Evolutionary conservation across 2,113 vertebrate species (phyloP).

Genomic region (Seriola rivoliana): DNA sequence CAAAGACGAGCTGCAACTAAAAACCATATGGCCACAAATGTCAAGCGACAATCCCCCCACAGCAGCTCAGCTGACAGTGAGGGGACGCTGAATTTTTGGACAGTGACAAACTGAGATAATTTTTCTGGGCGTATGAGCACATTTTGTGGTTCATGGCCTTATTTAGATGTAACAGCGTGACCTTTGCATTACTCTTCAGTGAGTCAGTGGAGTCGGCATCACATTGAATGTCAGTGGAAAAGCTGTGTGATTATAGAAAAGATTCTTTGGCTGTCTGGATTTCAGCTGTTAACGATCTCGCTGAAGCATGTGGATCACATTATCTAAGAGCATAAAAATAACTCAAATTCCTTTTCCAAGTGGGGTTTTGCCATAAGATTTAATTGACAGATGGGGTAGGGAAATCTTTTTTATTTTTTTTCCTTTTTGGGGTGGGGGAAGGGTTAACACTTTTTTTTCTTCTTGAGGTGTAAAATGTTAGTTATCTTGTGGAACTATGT

Average conservation of each 20-base stretch:
- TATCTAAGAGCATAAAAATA: constrained; percentile 35
- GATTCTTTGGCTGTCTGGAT: neutral
- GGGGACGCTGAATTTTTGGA: neutral
- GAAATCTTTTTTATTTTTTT: neutral
- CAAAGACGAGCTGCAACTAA: neutral
- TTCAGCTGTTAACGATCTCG: constrained; percentile 13
- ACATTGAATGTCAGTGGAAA: constrained; percentile 8
- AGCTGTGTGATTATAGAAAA: constrained; percentile 18
- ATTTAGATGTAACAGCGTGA: constrained; percentile 4
- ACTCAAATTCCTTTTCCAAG: constrained; percentile 48
- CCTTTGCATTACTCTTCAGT: neutral
- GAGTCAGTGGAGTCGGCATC: constrained; percentile 7
- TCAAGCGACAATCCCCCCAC: neutral
- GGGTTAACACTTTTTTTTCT: neutral
- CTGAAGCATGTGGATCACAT: constrained; percentile 19
- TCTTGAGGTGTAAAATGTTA: constrained; percentile 36
- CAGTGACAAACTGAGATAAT: neutral
- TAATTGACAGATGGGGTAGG: constrained; percentile 24
- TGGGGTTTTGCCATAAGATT: constrained; percentile 52
- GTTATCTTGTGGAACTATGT: constrained; percentile 39
- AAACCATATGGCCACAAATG: constrained; percentile 13
- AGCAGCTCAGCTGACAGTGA: constrained; percentile 9
- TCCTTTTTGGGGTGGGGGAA: neutral
- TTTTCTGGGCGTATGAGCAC: neutral
- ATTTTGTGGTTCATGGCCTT: constrained; percentile 28